Percentiles rank a stretch among this genome's conserved stretches.
Evolutionary conservation across 2,113 vertebrate genomes (phyloP).

Genomic region (Numenius arquata): DNA sequence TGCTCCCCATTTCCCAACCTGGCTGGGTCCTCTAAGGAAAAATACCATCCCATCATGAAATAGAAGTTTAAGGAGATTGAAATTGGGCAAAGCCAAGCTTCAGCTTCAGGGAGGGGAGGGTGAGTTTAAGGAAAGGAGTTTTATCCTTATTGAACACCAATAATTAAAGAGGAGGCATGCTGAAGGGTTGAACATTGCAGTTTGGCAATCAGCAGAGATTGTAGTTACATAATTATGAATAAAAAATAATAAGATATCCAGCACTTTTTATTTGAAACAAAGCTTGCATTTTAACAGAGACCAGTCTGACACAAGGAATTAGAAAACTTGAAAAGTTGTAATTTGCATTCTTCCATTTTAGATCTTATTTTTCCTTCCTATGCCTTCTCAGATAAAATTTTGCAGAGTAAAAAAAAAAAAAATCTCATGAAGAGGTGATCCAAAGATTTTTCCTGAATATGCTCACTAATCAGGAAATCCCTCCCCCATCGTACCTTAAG

Average conservation of each 20-base stretch:
- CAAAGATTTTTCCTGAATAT: neutral
- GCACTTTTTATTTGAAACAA: neutral
- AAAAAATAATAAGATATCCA: neutral
- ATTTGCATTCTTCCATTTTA: neutral
- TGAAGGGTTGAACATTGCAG: neutral
- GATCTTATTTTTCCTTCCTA: neutral
- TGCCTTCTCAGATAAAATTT: neutral
- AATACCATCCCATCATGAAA: neutral
- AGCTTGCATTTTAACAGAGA: neutral
- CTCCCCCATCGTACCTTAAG: neutral
- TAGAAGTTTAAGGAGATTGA: neutral
- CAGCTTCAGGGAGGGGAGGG: rapidly evolving
- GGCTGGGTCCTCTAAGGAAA: neutral
- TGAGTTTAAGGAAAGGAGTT: neutral
- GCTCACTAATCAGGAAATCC: neutral
- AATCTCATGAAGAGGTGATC: too few relatives aligned
- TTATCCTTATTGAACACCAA: neutral
- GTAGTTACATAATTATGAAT: neutral
- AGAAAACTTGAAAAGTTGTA: neutral
- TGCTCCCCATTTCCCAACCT: neutral
- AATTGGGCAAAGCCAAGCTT: neutral
- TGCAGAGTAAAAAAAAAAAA: neutral
- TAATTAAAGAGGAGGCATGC: neutral
- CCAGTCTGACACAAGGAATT: rapidly evolving
- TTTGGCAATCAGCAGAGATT: neutral